These are phyloP conservation scores for Drosophila obscura DNA, from an alignment of 1,140 invertebrate genomes.

Conservation along the genomic window DNA sequence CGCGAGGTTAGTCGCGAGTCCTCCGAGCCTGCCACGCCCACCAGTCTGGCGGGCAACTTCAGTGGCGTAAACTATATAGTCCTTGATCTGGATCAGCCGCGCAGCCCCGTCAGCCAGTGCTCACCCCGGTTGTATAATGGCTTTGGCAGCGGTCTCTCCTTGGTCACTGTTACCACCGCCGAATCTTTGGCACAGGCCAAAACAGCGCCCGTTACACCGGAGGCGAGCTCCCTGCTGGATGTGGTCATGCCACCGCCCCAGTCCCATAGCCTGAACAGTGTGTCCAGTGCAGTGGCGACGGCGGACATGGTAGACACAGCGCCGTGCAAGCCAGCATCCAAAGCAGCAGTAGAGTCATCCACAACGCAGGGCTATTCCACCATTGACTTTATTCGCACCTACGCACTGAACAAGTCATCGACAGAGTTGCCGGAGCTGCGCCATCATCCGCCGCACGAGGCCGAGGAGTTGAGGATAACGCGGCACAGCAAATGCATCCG, in stretches of 20 bases:
- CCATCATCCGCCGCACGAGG: slow-evolving; percentile 73
- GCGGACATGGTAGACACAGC: slow-evolving; percentile 15
- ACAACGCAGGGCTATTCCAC: slow-evolving; percentile 90
- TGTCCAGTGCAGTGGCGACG: slow-evolving; percentile 36
- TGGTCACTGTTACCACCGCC: slow-evolving; percentile 32
- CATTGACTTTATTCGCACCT: slow-evolving; percentile 97
- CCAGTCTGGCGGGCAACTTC: slow-evolving; percentile 21
- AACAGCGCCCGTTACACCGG: slow-evolving; percentile 50
- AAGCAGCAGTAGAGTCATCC: slow-evolving; percentile 8
- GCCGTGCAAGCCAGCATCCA: not conserved
- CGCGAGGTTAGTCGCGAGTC: slow-evolving; percentile 24
- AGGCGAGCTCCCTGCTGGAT: slow-evolving; percentile 29
- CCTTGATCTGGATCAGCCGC: slow-evolving; percentile 76
- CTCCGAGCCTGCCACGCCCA: slow-evolving; percentile 49
- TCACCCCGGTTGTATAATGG: slow-evolving; percentile 66
- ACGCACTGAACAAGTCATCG: slow-evolving; percentile 90
- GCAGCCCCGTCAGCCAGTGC: slow-evolving; percentile 29
- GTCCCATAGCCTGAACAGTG: slow-evolving; percentile 38
- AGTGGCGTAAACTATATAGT: slow-evolving; percentile 78
- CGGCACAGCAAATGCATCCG: slow-evolving; percentile 84
- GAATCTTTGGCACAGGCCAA: slow-evolving; percentile 7
- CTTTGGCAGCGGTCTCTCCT: slow-evolving; percentile 80
- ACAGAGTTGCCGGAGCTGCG: slow-evolving; percentile 78
- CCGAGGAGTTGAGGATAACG: slow-evolving; percentile 87
- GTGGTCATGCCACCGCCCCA: slow-evolving; percentile 18